Evolutionary conservation across 30 jellyfish, hydroid and myxozoan species (phyloP).

Genomic region (Hydra vulgaris): DNA sequence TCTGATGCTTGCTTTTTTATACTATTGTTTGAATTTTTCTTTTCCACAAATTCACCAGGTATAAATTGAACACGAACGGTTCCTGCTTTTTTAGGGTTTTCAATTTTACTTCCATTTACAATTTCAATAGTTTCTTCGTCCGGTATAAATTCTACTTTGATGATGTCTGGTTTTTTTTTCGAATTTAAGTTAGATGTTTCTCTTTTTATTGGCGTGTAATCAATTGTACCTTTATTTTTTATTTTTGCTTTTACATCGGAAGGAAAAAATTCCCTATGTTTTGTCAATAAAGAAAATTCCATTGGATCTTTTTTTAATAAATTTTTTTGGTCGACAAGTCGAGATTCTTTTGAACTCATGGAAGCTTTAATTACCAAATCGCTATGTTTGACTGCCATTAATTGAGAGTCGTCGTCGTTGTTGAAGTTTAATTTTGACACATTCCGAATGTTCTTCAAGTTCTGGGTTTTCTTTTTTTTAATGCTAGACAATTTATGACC

Average conservation of each 20-base stretch:
- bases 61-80: conserved; percentile 27
- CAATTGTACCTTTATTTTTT: background rate
- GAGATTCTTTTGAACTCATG: no score
- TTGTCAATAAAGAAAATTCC: background rate
- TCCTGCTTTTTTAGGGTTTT: conserved; percentile 18
- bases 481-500: background rate
- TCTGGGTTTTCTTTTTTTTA: background rate
- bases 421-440: background rate
- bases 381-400: no score
- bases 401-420: no score
- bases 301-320: background rate
- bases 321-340: no score
- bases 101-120: conserved; percentile 3
- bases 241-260: background rate
- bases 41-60: conserved; percentile 20
- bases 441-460: background rate
- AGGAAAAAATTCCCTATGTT: background rate
- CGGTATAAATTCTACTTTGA: conserved; percentile 89
- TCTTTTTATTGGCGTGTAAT: background rate
- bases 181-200: background rate
- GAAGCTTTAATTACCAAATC: no score
- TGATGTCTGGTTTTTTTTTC: conserved; percentile 57
- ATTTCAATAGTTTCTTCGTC: conserved; percentile 52
- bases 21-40: conserved; percentile 16
- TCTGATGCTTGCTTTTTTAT: conserved; percentile 43